phyloP scores from a whole-genome alignment of 2,888 invertebrate species.

The Barypeithes pellucidus region DNA sequence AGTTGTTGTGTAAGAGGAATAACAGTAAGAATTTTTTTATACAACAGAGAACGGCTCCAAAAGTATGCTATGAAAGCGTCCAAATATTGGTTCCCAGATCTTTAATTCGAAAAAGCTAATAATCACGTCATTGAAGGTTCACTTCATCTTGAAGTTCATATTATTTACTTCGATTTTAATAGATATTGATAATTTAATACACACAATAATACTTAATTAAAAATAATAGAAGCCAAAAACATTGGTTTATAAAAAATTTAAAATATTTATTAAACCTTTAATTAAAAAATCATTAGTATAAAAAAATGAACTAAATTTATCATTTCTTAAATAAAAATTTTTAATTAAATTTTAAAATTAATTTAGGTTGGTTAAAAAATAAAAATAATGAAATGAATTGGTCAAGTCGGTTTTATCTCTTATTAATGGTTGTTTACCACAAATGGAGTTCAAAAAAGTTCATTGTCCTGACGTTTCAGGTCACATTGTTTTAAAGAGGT shows the following conservation, averaged over 20 bases:
- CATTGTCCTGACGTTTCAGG: constrained; percentile 5
- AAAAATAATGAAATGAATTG: not conserved
- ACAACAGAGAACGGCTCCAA: too few relatives aligned
- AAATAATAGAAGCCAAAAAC: not conserved
- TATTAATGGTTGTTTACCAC: constrained; percentile 19
- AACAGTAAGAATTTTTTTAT: too few relatives aligned
- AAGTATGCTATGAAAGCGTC: too few relatives aligned
- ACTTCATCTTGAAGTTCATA: too few relatives aligned
- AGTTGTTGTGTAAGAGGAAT: too few relatives aligned
- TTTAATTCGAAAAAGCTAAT: too few relatives aligned
- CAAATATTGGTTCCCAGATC: too few relatives aligned
- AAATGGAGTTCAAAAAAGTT: constrained; percentile 15
- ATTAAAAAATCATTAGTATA: not conserved
- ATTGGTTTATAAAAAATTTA: not conserved
- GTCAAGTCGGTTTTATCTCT: constrained; percentile 2
- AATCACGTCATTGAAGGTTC: too few relatives aligned
- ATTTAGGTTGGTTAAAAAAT: constrained; percentile 1
- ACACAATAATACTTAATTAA: too few relatives aligned
- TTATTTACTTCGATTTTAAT: too few relatives aligned
- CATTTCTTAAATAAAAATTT: not conserved
- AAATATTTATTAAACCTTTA: not conserved
- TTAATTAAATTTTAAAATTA: constrained; percentile 6
- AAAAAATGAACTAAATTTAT: constrained; percentile 3
- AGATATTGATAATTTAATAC: too few relatives aligned
- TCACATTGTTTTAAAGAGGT: constrained; percentile 2